These are phyloP conservation scores for Recurvirostra avosetta DNA, from an alignment of 2,113 vertebrate species.

Conservation along the genomic window DNA sequence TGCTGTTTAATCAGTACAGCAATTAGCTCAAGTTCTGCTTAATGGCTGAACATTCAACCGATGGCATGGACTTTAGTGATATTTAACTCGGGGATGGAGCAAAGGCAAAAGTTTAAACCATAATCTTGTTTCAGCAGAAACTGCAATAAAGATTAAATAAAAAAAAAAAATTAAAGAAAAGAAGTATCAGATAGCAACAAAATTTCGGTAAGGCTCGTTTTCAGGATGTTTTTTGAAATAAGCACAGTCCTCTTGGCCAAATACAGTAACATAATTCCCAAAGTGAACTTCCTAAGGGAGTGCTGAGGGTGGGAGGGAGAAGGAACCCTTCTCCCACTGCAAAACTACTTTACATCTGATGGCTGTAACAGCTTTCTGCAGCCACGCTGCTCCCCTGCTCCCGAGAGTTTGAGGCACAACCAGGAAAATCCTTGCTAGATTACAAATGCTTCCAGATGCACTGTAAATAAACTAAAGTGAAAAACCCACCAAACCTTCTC, in stretches of 20 bases:
- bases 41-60: neutral
- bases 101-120: neutral
- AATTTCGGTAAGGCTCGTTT: neutral
- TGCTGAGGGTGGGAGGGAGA: neutral
- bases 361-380: neutral
- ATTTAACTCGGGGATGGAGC: neutral
- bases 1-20: neutral
- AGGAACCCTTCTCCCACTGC: constrained; percentile 1
- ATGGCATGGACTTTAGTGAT: neutral
- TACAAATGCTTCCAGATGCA: constrained; percentile 3
- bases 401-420: neutral
- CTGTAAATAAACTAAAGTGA: neutral
- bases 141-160: neutral
- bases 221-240: neutral
- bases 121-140: neutral
- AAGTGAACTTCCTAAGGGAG: neutral
- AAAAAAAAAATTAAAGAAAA: neutral
- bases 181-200: neutral
- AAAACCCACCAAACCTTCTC: neutral
- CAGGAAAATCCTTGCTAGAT: neutral
- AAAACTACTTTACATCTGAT: neutral
- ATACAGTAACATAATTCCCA: neutral
- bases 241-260: neutral
- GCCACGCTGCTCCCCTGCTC: neutral
- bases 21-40: neutral